phyloP scores from a whole-genome alignment of 2,797 vertebrate species.

The Microhierax caerulescens region DNA sequence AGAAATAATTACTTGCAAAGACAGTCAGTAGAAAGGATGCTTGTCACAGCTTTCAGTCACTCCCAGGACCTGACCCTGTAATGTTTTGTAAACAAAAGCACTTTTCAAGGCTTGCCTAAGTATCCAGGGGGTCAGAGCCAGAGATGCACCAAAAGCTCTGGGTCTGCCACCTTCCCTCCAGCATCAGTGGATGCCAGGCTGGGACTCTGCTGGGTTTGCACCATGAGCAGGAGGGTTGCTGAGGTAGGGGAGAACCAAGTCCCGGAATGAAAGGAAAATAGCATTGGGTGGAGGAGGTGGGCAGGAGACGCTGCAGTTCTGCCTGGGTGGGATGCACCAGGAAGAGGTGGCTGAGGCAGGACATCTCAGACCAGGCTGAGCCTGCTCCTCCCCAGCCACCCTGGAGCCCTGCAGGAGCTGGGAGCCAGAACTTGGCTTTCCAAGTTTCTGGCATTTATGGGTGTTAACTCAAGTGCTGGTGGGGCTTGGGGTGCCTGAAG shows the following conservation, averaged over 20 bases:
- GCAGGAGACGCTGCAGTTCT: not conserved
- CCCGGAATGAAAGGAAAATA: not conserved
- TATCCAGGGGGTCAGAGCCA: not conserved
- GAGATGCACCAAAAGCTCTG: rapidly evolving
- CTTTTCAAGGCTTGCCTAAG: not conserved
- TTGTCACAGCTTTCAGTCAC: not conserved
- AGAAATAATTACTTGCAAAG: not conserved
- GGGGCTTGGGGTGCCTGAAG: not conserved
- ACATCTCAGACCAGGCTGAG: not conserved
- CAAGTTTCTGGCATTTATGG: not conserved
- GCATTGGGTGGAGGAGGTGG: rapidly evolving
- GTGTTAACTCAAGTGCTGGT: not conserved
- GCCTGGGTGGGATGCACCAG: not conserved
- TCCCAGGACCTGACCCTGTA: not conserved
- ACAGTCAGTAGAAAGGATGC: not conserved
- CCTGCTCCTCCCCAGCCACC: not conserved
- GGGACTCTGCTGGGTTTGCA: not conserved
- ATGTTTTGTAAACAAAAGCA: not conserved
- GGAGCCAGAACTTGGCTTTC: not conserved
- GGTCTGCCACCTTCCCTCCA: not conserved
- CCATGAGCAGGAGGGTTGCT: not conserved
- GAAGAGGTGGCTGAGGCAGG: rapidly evolving
- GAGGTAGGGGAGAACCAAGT: not conserved
- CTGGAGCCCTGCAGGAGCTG: not conserved
- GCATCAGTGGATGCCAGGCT: rapidly evolving